phyloP scores from a whole-genome alignment of 2,888 invertebrate species.

The Teleiodes luculella region DNA sequence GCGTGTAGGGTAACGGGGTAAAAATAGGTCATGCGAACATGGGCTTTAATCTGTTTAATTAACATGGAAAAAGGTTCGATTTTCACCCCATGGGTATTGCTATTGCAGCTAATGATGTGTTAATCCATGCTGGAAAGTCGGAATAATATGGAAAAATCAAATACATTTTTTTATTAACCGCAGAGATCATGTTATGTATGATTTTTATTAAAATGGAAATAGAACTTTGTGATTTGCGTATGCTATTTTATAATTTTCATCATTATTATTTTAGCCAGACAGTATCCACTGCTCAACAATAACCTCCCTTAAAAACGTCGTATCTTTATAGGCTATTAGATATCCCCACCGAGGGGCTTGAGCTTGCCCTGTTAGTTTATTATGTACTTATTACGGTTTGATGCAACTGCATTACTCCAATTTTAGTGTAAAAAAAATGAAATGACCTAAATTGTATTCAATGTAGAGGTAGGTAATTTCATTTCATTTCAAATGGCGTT shows the following conservation, averaged over 20 bases:
- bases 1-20: slow-evolving; percentile 42
- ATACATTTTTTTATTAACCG: slow-evolving; percentile 1
- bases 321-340: too few relatives aligned
- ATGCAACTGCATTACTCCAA: too few relatives aligned
- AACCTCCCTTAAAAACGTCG: too few relatives aligned
- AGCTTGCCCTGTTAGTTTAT: too few relatives aligned
- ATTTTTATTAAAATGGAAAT: too few relatives aligned
- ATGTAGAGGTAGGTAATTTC: slow-evolving; percentile 22
- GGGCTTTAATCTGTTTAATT: slow-evolving; percentile 71
- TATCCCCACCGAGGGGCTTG: too few relatives aligned
- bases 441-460: neutral
- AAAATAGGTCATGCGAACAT: slow-evolving; percentile 69
- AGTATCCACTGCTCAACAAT: too few relatives aligned
- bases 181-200: neutral
- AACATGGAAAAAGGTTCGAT: slow-evolving; percentile 71
- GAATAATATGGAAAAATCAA: slow-evolving; percentile 22
- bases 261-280: too few relatives aligned
- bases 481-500: slow-evolving; percentile 17
- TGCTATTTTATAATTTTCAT: too few relatives aligned
- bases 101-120: slow-evolving; percentile 61
- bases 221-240: too few relatives aligned
- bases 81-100: slow-evolving; percentile 47
- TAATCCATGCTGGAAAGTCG: slow-evolving; percentile 46
- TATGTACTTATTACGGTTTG: too few relatives aligned
- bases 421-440: too few relatives aligned